phyloP scores from a whole-genome alignment of 1,140 invertebrate genomes.

The Latrodectus geometricus region DNA sequence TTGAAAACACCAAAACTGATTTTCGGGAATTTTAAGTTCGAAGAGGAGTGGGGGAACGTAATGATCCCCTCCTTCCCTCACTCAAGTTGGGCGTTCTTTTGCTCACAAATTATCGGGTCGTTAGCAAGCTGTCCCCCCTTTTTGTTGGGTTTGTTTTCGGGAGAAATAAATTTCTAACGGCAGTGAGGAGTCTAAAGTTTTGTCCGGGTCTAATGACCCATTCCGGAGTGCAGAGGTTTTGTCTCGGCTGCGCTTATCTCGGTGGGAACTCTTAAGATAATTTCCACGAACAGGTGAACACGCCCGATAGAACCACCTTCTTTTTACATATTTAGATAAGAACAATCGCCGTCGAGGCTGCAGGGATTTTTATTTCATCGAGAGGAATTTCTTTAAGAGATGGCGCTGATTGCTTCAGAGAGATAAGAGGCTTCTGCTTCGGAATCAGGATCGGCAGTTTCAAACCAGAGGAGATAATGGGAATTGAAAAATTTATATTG shows the following conservation, averaged over 20 bases:
- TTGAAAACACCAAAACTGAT: constrained; percentile 48
- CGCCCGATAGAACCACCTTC: too few relatives aligned
- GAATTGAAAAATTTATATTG: too few relatives aligned
- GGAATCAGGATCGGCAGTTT: too few relatives aligned
- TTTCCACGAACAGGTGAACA: too few relatives aligned
- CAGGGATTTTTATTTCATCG: too few relatives aligned
- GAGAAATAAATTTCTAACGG: constrained; percentile 33
- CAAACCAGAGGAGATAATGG: too few relatives aligned
- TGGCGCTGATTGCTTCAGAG: too few relatives aligned
- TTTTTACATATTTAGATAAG: too few relatives aligned
- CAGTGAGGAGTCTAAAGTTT: not conserved
- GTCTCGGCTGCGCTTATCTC: not conserved
- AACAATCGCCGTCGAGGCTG: too few relatives aligned
- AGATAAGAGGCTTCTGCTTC: too few relatives aligned
- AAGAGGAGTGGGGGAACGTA: not conserved
- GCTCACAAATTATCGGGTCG: constrained; percentile 45
- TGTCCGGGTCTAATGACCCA: constrained; percentile 21
- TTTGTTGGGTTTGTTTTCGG: constrained; percentile 47
- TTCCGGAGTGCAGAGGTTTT: constrained; percentile 24
- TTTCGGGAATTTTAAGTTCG: constrained; percentile 6
- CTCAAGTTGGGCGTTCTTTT: constrained; percentile 29
- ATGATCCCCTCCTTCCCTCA: not conserved
- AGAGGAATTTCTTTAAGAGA: too few relatives aligned
- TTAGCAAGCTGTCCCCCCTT: constrained; percentile 23
- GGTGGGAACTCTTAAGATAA: too few relatives aligned